Base-by-base conservation (phyloP, 1,140 invertebrate genomes). In the Arctopsyche grandis region DNA sequence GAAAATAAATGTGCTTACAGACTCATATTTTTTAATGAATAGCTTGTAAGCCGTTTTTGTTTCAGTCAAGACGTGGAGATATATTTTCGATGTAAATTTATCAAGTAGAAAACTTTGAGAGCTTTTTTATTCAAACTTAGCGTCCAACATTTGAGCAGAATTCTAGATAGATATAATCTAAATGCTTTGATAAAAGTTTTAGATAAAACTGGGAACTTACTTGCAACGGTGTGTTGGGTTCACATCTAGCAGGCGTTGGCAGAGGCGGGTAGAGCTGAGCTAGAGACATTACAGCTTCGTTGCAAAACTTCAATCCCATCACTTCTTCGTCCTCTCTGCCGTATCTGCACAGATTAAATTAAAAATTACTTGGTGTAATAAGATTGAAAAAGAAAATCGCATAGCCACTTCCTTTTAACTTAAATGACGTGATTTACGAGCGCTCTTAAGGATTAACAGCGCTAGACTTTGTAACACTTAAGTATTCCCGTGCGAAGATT, bases 311-410 rank as follows among this genome's bases (percentile, higher is more conserved):
- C 77, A 97, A 87, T 0, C 96, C 96, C 94, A 97, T 96, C 12
- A 97, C 95, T 86, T 97, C 95, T 84, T 97, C 95, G 84, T 97
- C 95, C 88, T 97, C 96, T 46, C 96, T 88, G 0, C 96, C 95
- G 84, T 97, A 97, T 74, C 96, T 93, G 84, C 58, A 83, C 83
- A 75, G 5, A 79, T 22, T 38, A 7, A 38, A 38, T 38, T 38
- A 38, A 48, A 75, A 48, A 56, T 56, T 7, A 60, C 75, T 58
- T 22, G 24, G 44, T 26, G 38, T 76, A n/a, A 29, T 56, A 48
- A 75, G n/a, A 12, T 46, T 16, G 9, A 38, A 38, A 38, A 38
- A 38, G 29, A 38, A 38, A 38, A 38, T 38, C 29, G 29, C 7
- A 1, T 7, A 29, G 26, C 14, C 0, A 19, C 16, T 43, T 73